These are phyloP conservation scores for Scomber japonicus DNA, from an alignment of 2,113 vertebrate species.

Conservation along the genomic window DNA sequence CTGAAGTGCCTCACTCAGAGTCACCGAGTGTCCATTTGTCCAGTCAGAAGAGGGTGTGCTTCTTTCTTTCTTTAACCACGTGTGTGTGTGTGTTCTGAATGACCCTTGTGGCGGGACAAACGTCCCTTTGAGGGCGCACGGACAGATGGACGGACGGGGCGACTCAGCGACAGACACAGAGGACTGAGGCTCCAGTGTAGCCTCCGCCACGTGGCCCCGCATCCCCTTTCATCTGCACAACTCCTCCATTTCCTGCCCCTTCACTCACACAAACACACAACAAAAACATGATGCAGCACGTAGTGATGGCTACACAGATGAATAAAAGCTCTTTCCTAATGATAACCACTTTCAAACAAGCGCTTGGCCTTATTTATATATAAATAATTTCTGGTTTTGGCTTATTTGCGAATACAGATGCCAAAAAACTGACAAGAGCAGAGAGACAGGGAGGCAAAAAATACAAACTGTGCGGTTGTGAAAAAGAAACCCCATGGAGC, in stretches of 20 bases:
- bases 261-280: conserved; percentile 13
- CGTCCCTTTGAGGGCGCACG: conserved; percentile 64
- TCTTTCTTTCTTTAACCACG: conserved; percentile 7
- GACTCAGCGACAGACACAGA: conserved; percentile 72
- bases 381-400: conserved; percentile 45
- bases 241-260: conserved; percentile 64
- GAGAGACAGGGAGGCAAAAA: conserved; percentile 32
- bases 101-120: conserved; percentile 66
- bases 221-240: conserved; percentile 68
- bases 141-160: conserved; percentile 68
- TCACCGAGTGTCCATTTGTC: conserved; percentile 61
- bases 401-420: conserved; percentile 49
- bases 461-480: conserved; percentile 41
- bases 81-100: conserved; percentile 47
- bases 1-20: conserved; percentile 59
- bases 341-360: conserved; percentile 24
- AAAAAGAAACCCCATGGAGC: conserved; percentile 69
- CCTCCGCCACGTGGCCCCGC: conserved; percentile 59
- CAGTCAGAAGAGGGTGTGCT: conserved; percentile 50
- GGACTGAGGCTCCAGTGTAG: conserved; percentile 76
- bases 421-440: conserved; percentile 60
- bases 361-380: conserved; percentile 35
- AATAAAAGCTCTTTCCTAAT: not conserved
- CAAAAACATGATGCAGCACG: conserved; percentile 56
- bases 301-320: not conserved